Conservation (phyloP, 2,888 invertebrate species). For the Zaprionus bogoriensis region DNA sequence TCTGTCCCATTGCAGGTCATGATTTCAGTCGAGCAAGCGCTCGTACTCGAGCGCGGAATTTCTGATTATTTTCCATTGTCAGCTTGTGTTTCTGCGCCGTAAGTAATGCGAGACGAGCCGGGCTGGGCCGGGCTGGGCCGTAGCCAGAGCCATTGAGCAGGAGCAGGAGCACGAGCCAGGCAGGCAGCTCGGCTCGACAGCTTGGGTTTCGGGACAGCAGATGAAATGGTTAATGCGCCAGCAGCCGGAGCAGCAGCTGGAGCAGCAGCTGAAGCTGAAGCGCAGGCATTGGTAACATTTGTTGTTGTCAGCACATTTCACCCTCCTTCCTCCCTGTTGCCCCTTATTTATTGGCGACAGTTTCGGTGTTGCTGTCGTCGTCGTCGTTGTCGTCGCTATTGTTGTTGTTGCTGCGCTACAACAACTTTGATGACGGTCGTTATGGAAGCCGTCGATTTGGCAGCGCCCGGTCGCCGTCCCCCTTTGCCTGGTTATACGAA, state of each 20-base stretch:
- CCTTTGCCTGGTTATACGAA: slow-evolving; percentile 3
- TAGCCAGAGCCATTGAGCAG: too few relatives aligned
- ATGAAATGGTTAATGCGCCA: slow-evolving; percentile 55
- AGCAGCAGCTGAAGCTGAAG: slow-evolving; percentile 3
- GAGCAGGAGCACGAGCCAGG: slow-evolving; percentile 17
- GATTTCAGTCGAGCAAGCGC: slow-evolving; percentile 5
- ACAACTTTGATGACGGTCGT: slow-evolving; percentile 73
- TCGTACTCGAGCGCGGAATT: slow-evolving; percentile 3
- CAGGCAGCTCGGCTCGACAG: slow-evolving; percentile 24
- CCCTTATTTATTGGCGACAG: slow-evolving; percentile 65
- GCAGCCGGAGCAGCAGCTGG: background rate
- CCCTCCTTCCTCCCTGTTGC: slow-evolving; percentile 7
- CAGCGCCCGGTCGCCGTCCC: slow-evolving; percentile 43
- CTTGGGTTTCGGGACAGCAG: slow-evolving; percentile 27
- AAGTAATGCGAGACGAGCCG: slow-evolving; percentile 12
- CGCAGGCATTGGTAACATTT: slow-evolving; percentile 48
- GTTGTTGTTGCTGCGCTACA: slow-evolving; percentile 40
- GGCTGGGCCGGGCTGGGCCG: background rate
- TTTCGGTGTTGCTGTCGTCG: slow-evolving; percentile 34
- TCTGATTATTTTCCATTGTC: slow-evolving; percentile 29
- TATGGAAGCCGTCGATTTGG: slow-evolving; percentile 68
- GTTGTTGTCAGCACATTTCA: slow-evolving; percentile 70
- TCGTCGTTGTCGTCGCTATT: too few relatives aligned
- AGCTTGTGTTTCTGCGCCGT: slow-evolving; percentile 7
- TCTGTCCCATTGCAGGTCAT: slow-evolving; percentile 16